Percentiles rank a stretch among this genome's conserved stretches.
Conservation (phyloP, 2,113 vertebrate species). For the Ailuropoda melanoleuca region DNA sequence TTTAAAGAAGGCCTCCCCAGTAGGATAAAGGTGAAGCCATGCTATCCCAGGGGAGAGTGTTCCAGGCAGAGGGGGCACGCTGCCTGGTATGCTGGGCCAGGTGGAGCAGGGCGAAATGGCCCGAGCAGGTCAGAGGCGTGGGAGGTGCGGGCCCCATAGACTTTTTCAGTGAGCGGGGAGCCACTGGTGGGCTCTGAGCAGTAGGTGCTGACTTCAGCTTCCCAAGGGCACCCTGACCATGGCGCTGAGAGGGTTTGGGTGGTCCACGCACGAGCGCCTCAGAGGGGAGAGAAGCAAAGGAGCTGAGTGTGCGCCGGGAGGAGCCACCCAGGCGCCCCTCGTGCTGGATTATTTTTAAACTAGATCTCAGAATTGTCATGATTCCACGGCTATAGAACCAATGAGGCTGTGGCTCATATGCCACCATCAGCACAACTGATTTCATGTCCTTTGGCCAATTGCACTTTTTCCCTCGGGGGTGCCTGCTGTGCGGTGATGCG, state of each 20-base stretch:
- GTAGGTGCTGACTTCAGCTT: neutral
- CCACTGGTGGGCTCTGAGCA: neutral
- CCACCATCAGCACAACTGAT: neutral
- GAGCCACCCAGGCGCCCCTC: neutral
- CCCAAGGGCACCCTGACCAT: neutral
- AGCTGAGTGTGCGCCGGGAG: no score
- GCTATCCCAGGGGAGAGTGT: neutral
- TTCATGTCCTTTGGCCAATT: neutral
- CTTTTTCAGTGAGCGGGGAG: neutral
- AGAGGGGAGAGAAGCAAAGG: neutral
- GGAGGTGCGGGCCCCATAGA: neutral
- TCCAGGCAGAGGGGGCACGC: no score
- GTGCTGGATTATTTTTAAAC: neutral
- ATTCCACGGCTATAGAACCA: neutral
- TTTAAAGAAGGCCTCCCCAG: neutral
- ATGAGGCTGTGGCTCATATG: neutral
- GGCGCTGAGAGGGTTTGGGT: neutral
- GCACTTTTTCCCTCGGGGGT: neutral
- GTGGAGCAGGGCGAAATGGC: neutral
- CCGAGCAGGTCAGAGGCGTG: neutral
- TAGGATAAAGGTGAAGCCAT: neutral
- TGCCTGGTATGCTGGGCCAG: rapidly evolving
- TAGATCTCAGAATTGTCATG: neutral
- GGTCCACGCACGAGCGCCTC: neutral
- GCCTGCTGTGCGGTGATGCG: rapidly evolving